Evolutionary conservation across 2,888 invertebrate genomes (phyloP).

Genomic region (Chymomyza amoena): DNA sequence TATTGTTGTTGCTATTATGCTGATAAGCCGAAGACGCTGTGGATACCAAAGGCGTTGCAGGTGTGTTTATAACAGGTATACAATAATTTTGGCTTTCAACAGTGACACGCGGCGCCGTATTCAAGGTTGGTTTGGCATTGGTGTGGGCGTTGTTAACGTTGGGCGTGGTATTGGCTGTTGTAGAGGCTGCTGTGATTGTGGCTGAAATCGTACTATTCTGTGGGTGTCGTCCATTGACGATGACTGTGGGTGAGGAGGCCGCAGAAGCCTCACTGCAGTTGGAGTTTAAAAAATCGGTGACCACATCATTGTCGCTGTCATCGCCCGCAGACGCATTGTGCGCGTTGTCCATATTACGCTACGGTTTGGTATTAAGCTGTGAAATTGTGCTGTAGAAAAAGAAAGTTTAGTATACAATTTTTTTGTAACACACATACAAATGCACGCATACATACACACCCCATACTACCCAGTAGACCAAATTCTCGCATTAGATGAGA

Average conservation of each 20-base stretch:
- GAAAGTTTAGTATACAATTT: constrained; percentile 63
- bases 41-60: constrained; percentile 27
- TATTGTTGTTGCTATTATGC: constrained; percentile 40
- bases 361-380: constrained; percentile 36
- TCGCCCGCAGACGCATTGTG: constrained; percentile 54
- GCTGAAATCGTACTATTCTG: not conserved
- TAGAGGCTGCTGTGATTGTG: not conserved
- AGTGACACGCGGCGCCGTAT: constrained; percentile 38
- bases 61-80: constrained; percentile 75
- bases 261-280: constrained; percentile 53
- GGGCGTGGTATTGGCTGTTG: constrained; percentile 14
- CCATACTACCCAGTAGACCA: constrained; percentile 28
- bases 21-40: constrained; percentile 5
- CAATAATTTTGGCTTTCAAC: constrained; percentile 73
- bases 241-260: not conserved
- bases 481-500: not conserved
- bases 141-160: constrained; percentile 25
- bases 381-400: constrained; percentile 54
- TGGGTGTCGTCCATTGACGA: constrained; percentile 4
- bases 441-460: constrained; percentile 31
- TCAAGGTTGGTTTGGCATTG: constrained; percentile 31
- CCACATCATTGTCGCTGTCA: constrained; percentile 78
- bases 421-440: not conserved
- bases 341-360: constrained; percentile 59
- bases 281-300: constrained; percentile 78